Evolutionary conservation across 2,797 vertebrate species (phyloP), one percentile per base, ranked within the genome.

Genomic region (Emys orbicularis): DNA sequence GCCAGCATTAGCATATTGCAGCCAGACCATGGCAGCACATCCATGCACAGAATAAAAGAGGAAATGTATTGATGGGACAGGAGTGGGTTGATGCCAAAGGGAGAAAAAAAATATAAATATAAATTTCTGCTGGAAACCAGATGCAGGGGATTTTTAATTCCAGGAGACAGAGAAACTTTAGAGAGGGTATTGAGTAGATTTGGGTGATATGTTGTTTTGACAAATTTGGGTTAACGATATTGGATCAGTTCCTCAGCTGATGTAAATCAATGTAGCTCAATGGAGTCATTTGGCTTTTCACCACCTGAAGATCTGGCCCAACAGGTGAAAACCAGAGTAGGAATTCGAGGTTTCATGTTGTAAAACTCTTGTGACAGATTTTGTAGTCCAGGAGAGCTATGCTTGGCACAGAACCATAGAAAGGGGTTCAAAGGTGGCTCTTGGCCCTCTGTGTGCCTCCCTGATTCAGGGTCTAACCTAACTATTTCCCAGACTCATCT

Each of bases 71-170:
- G 54, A n/a, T 83, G 27, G 47, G 57, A 47, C 34, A 79, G 15
- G 7, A 76, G 79, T 91, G 44, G 57, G 56, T 18, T 84, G 77
- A 68, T 8, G 84, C 90, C 19, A 1, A 72, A 87, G 44, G 37
- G 27, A 59, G 81, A 72, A 44, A 18, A 49, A 49, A 50, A 95
- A 93, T 23, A 92, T 82, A 10, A 29, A 82, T 90, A 16, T 56
- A 92, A 77, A 65, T 41, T 83, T 94, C 61, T 83, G 8, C 57
- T 84, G 52, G 59, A 86, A 88, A 52, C 81, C 68, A 95, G 94
- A 87, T 79, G 16, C 9, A 84, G 86, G 37, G 9, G 52, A 53
- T 79, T 94, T 96, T 95, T 72, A 65, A 87, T 53, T 79, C 54
- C 0, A 15, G n/a, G 91, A 90, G 13, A 84, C 68, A 13, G 6